phyloP scores from a whole-genome alignment of 92 coral and sea anemone species.

The Phymanthus crucifer region DNA sequence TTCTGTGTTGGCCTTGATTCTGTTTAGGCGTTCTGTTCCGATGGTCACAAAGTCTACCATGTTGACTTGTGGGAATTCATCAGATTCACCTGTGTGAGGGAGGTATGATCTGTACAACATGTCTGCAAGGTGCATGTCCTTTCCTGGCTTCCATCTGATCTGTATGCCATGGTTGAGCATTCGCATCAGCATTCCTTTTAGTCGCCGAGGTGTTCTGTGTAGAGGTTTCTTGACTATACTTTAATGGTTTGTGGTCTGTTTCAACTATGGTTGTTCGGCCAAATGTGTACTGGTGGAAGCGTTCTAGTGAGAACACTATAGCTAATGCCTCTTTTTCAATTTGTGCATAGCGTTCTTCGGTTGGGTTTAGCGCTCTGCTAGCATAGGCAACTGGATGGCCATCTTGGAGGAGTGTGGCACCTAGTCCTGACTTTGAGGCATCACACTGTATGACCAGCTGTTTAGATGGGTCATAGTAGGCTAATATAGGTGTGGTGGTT shows the following conservation, averaged over 20 bases:
- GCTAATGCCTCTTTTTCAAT: too few species aligned
- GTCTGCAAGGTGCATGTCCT: background rate
- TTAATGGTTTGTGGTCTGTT: slow-evolving; percentile 4
- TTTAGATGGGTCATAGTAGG: too few species aligned
- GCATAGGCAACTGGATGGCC: too few species aligned
- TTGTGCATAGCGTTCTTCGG: too few species aligned
- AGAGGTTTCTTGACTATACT: background rate
- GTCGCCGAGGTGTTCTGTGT: background rate
- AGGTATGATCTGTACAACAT: slow-evolving; percentile 3
- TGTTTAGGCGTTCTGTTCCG: background rate
- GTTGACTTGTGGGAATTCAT: slow-evolving; percentile 5
- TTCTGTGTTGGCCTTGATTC: slow-evolving; percentile 7
- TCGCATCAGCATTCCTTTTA: slow-evolving; percentile 9
- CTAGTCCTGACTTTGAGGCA: too few species aligned
- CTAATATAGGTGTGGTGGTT: too few species aligned
- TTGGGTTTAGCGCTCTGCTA: too few species aligned
- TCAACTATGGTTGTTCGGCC: background rate
- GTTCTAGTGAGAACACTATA: background rate
- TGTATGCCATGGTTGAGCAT: background rate
- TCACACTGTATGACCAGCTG: too few species aligned
- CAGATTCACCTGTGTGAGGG: background rate
- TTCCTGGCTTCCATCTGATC: slow-evolving; percentile 9
- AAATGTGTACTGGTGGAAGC: background rate
- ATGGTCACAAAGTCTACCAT: slow-evolving; percentile 4
- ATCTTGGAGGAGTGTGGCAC: too few species aligned